Conservation (phyloP, 1,140 invertebrate species). For the Galendromus occidentalis region DNA sequence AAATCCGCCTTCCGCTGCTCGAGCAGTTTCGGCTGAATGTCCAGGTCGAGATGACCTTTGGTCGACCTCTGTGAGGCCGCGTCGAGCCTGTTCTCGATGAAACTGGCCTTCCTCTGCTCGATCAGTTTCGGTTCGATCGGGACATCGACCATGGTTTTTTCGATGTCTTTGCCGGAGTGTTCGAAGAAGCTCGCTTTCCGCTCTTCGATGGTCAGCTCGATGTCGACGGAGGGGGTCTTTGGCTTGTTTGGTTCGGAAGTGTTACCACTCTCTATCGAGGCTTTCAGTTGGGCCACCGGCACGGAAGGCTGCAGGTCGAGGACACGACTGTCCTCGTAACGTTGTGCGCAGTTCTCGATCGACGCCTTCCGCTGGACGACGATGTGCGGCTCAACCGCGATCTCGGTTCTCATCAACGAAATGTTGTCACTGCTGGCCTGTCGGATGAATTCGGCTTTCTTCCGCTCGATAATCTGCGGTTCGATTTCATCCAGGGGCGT, state of each 20-base stretch:
- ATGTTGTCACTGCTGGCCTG: slow-evolving; percentile 6
- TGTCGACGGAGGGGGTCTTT: slow-evolving; percentile 1
- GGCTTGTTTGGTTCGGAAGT: neutral
- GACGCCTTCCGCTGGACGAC: neutral
- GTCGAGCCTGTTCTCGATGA: neutral
- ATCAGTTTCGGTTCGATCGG: slow-evolving; percentile 1
- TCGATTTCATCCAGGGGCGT: neutral
- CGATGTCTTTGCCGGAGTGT: neutral
- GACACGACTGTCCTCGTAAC: neutral
- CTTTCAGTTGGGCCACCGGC: neutral
- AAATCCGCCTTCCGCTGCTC: slow-evolving; percentile 1
- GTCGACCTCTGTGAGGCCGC: neutral
- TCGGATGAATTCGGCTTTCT: slow-evolving; percentile 4
- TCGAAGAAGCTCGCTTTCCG: slow-evolving; percentile 6
- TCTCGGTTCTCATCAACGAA: neutral
- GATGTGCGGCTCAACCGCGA: neutral
- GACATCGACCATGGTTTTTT: neutral
- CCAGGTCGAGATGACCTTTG: neutral
- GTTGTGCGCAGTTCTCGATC: neutral
- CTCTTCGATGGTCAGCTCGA: neutral
- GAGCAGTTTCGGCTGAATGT: slow-evolving; percentile 4
- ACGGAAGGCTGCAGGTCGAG: neutral
- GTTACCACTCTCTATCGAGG: neutral
- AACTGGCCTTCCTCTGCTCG: neutral
- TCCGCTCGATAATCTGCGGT: slow-evolving; percentile 4